Conservation (phyloP, 2,888 invertebrate species). For the Cheiracanthium punctorium region DNA sequence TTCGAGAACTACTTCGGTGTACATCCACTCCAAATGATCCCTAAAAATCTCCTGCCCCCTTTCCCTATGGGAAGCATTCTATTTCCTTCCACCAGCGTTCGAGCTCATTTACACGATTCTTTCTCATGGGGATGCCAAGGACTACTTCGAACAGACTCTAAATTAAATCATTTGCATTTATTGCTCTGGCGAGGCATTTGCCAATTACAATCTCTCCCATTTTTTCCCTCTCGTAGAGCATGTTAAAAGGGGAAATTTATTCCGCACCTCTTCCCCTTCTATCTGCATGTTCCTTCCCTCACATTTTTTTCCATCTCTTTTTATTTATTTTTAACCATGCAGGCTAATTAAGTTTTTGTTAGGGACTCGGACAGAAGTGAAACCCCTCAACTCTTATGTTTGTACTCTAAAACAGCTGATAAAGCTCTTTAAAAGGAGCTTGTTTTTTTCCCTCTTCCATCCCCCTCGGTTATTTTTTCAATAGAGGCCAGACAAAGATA, state of each 20-base stretch:
- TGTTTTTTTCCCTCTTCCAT: slow-evolving; percentile 14
- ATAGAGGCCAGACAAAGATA: slow-evolving; percentile 9
- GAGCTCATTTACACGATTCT: slow-evolving; percentile 63
- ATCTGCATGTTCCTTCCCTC: slow-evolving; percentile 33
- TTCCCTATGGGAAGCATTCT: not conserved
- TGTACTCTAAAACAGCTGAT: slow-evolving; percentile 69
- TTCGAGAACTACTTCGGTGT: no score
- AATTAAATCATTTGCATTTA: slow-evolving; percentile 71
- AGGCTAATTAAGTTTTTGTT: slow-evolving; percentile 70
- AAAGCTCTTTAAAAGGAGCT: slow-evolving; percentile 64
- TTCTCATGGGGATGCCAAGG: slow-evolving; percentile 43
- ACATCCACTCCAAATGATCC: no score
- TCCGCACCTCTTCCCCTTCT: slow-evolving; percentile 15
- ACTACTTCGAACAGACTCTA: slow-evolving; percentile 62
- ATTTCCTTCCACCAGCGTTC: not conserved
- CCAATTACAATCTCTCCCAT: slow-evolving; percentile 58
- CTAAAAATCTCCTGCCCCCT: not conserved
- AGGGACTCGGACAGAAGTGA: slow-evolving; percentile 39
- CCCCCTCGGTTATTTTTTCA: not conserved
- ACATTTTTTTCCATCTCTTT: no score
- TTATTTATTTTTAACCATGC: slow-evolving; percentile 23
- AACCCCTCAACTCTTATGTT: slow-evolving; percentile 34
- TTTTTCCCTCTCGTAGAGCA: slow-evolving; percentile 8
- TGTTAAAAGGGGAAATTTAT: slow-evolving; percentile 20
- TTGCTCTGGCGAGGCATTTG: slow-evolving; percentile 67